phyloP scores from a whole-genome alignment of 2,113 vertebrate genomes.

The Embiotoca jacksoni region DNA sequence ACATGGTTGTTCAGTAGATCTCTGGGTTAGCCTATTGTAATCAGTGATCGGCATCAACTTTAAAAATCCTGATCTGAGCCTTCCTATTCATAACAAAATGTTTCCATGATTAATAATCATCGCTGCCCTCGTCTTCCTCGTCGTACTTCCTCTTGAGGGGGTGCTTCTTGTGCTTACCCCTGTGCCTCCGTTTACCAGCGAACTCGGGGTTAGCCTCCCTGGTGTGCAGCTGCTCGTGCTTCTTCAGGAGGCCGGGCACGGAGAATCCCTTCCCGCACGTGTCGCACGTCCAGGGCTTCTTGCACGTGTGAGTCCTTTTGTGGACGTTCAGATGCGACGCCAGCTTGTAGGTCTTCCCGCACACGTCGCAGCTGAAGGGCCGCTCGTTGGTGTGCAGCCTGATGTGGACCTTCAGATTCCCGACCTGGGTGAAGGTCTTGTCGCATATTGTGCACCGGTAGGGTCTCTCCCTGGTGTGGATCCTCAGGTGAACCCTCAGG shows the following conservation, averaged over 20 bases:
- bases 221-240: constrained; percentile 72
- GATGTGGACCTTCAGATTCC: constrained; percentile 80
- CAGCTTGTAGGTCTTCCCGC: constrained; percentile 81
- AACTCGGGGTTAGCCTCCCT: constrained; percentile 73
- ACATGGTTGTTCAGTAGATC: not conserved
- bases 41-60: not conserved
- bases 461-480: constrained; percentile 79
- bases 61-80: not conserved
- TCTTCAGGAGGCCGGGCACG: constrained; percentile 76
- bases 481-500: constrained; percentile 78
- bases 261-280: constrained; percentile 79
- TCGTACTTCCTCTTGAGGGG: constrained; percentile 77
- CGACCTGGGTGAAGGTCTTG: constrained; percentile 79
- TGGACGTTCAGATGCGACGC: constrained; percentile 80
- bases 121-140: constrained; percentile 76
- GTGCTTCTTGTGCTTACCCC: constrained; percentile 76
- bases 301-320: constrained; percentile 76
- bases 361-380: constrained; percentile 78
- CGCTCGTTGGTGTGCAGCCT: constrained; percentile 80
- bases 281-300: constrained; percentile 78
- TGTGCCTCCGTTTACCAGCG: constrained; percentile 64
- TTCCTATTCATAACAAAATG: not conserved
- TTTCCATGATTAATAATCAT: constrained; percentile 66
- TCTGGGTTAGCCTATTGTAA: not conserved
- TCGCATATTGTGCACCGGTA: constrained; percentile 78